These are phyloP conservation scores for Gadus macrocephalus DNA, from an alignment of 2,113 vertebrate genomes.

Conservation along the genomic window DNA sequence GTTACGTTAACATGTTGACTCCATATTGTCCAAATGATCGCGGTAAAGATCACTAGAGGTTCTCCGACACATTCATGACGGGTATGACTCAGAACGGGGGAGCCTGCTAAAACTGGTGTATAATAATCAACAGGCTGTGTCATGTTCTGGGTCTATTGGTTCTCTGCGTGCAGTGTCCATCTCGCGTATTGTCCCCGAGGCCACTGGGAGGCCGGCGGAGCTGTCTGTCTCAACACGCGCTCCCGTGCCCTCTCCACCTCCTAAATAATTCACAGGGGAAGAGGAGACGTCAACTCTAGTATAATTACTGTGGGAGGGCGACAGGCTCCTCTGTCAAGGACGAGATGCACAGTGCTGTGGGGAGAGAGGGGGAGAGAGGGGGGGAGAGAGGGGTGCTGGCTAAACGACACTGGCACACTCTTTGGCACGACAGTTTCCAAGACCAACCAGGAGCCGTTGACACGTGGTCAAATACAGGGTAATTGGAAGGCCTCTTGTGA, in stretches of 20 bases:
- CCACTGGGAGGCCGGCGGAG: constrained; percentile 18
- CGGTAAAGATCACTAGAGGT: no score
- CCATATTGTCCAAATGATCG: no score
- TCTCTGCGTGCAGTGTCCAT: constrained; percentile 20
- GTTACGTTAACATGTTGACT: no score
- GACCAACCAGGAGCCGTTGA: constrained; percentile 24
- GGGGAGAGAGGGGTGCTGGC: constrained; percentile 5
- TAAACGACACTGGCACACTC: constrained; percentile 21
- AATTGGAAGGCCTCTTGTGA: no score
- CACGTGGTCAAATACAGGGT: constrained; percentile 26
- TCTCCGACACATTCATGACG: no score
- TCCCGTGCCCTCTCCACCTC: constrained; percentile 53
- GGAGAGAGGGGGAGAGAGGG: constrained; percentile 10
- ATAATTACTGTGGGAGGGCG: constrained; percentile 67
- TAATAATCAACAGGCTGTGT: no score
- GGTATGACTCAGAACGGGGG: no score
- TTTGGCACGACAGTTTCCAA: constrained; percentile 12
- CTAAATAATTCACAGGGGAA: constrained; percentile 68
- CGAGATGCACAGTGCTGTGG: constrained; percentile 41
- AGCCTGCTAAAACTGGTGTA: no score
- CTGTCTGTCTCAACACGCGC: constrained; percentile 50
- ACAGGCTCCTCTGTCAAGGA: constrained; percentile 64
- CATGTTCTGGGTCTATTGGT: no score
- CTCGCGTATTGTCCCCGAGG: constrained; percentile 37
- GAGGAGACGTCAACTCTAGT: constrained; percentile 58